phyloP scores from a whole-genome alignment of 2,888 invertebrate genomes.

The Clitarchus hookeri region DNA sequence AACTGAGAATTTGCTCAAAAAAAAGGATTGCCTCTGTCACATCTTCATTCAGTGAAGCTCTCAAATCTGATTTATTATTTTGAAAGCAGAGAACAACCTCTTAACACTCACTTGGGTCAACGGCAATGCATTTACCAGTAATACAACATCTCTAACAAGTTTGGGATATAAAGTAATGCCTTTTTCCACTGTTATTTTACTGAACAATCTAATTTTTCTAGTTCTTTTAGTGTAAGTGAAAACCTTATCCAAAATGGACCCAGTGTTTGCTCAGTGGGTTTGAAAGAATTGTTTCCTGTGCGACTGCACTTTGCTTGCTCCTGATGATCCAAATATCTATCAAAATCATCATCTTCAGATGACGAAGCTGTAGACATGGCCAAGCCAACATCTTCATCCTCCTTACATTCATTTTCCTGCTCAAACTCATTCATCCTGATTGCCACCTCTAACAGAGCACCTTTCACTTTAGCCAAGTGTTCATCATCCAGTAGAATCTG shows the following conservation, averaged over 20 bases:
- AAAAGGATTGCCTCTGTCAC: neutral
- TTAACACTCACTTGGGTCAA: neutral
- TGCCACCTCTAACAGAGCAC: slow-evolving; percentile 19
- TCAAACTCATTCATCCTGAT: slow-evolving; percentile 5
- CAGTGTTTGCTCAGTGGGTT: neutral
- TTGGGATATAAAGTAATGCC: neutral
- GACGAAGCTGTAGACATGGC: neutral
- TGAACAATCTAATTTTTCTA: slow-evolving; percentile 8
- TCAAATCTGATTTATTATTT: slow-evolving; percentile 18
- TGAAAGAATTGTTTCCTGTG: neutral
- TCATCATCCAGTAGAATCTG: neutral
- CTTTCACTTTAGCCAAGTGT: neutral
- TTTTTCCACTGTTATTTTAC: slow-evolving; percentile 16
- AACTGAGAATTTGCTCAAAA: neutral
- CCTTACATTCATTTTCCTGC: neutral
- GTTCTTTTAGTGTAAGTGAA: slow-evolving; percentile 5
- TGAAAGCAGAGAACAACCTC: slow-evolving; percentile 6
- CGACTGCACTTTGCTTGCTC: neutral
- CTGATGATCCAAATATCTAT: neutral
- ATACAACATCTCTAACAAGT: slow-evolving; percentile 17
- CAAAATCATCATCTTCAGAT: neutral
- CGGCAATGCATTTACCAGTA: neutral
- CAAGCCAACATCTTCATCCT: neutral
- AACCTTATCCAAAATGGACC: neutral
- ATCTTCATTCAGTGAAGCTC: neutral